These are phyloP conservation scores for Pionites leucogaster DNA, from an alignment of 2,113 vertebrate species.

Conservation along the genomic window DNA sequence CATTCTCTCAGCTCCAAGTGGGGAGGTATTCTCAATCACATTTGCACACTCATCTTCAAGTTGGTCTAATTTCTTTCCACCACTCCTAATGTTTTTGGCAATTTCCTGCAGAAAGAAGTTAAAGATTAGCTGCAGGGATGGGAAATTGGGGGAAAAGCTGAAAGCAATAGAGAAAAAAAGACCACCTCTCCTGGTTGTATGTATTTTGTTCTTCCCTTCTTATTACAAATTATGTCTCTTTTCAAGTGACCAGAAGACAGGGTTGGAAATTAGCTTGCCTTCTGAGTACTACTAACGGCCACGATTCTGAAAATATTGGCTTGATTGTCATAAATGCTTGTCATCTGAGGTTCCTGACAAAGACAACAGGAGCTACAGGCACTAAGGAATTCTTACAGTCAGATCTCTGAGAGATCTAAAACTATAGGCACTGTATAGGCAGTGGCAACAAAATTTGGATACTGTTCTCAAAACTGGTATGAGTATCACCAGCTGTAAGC, in stretches of 20 bases:
- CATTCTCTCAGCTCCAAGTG: slow-evolving; percentile 81
- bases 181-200: not conserved
- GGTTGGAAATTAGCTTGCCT: not conserved
- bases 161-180: not conserved
- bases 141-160: not conserved
- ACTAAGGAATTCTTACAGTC: not conserved
- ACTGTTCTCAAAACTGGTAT: not conserved
- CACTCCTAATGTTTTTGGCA: slow-evolving; percentile 73
- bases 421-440: not conserved
- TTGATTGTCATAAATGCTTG: not conserved
- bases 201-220: not conserved
- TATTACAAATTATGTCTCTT: not conserved
- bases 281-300: not conserved
- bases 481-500: not conserved
- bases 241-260: not conserved
- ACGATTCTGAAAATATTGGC: not conserved
- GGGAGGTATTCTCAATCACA: slow-evolving; percentile 84
- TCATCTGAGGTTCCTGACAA: not conserved
- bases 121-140: not conserved
- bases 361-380: not conserved
- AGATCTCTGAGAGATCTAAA: not conserved
- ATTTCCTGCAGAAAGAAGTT: slow-evolving; percentile 66
- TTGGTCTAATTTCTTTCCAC: slow-evolving; percentile 76
- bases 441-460: not conserved
- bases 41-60: slow-evolving; percentile 77